Base-by-base conservation (phyloP, 2,888 invertebrate species). In the Drosophila koepferae region DNA sequence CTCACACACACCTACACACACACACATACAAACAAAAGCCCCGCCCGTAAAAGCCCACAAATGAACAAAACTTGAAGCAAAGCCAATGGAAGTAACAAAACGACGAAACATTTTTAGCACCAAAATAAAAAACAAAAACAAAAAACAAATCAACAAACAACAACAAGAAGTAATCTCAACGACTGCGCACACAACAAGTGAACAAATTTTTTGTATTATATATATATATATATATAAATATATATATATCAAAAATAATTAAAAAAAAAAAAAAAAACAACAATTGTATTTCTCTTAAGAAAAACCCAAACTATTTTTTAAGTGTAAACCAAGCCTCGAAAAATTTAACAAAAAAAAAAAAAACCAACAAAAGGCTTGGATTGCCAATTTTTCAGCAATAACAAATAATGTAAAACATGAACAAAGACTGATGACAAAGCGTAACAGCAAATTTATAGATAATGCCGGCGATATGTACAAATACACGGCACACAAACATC, bases 371-470 rank as follows among this genome's bases (percentile, higher is more conserved):
- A 41, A 58, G 79, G 76, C 72, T 84, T 83, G 86, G 86, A 68
- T 58, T 88, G 90, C 87, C 89, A 87, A 87, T 89, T 89, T 76
- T 89, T 80, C 86, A 78, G 87, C 82, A 87, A 87, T 81, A 67
- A 63, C 60, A 64, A 55, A 31, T 68, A n/a, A n/a, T n/a, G n/a
- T n/a, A n/a, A n/a, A n/a, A n/a, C n/a, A n/a, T n/a, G n/a, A n/a
- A n/a, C n/a, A n/a, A n/a, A n/a, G n/a, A n/a, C n/a, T n/a, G n/a
- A n/a, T n/a, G n/a, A n/a, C n/a, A n/a, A n/a, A n/a, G 56, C 72
- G 72, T 67, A 78, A 77, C 74, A 78, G 65, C 63, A 65, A 82
- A 69, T 85, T 77, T 85, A 77, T 76, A 75, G 68, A 60, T 66
- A 74, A 63, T 55, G 44, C 53, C 60, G 28, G 76, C 60, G 74